phyloP scores from a whole-genome alignment of 2,888 invertebrate species.

The Sussaba pulchella region DNA sequence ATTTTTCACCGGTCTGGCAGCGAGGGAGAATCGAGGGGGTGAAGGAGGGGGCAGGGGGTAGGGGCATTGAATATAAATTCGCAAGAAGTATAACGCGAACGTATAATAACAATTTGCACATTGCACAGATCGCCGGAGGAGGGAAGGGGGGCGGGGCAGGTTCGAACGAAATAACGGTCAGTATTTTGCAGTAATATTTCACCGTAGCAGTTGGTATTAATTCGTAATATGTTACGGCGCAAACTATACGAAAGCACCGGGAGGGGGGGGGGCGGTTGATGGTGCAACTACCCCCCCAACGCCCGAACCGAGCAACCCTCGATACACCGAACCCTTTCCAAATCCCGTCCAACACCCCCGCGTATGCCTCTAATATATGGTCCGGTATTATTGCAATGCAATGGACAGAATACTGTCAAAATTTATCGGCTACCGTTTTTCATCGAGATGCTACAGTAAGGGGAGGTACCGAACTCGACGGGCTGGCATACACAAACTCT shows the following conservation, averaged over 20 bases:
- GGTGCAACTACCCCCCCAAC: slow-evolving; percentile 52
- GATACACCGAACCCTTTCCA: slow-evolving; percentile 64
- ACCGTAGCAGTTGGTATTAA: slow-evolving; percentile 85
- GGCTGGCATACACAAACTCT: slow-evolving; percentile 70
- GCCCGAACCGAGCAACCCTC: slow-evolving; percentile 44
- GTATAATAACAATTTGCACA: slow-evolving; percentile 77
- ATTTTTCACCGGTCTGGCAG: slow-evolving; percentile 59
- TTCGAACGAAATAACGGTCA: slow-evolving; percentile 83
- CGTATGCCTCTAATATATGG: slow-evolving; percentile 82
- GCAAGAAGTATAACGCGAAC: slow-evolving; percentile 77
- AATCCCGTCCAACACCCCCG: slow-evolving; percentile 54
- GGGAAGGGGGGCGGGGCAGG: slow-evolving; percentile 48
- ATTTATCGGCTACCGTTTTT: slow-evolving; percentile 84
- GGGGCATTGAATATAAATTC: slow-evolving; percentile 76
- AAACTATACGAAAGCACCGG: slow-evolving; percentile 81
- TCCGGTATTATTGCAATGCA: slow-evolving; percentile 84
- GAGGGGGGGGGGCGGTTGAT: slow-evolving; percentile 49
- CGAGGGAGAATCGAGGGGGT: neutral
- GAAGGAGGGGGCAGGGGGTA: slow-evolving; percentile 25
- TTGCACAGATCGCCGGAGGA: slow-evolving; percentile 48
- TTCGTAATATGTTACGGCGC: slow-evolving; percentile 84
- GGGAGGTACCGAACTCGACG: slow-evolving; percentile 4
- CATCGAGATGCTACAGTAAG: slow-evolving; percentile 70
- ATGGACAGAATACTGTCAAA: slow-evolving; percentile 85
- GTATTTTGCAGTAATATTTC: slow-evolving; percentile 84